These are phyloP conservation scores for Hemicordylus capensis DNA, from an alignment of 2,113 vertebrate genomes.

Conservation along the genomic window DNA sequence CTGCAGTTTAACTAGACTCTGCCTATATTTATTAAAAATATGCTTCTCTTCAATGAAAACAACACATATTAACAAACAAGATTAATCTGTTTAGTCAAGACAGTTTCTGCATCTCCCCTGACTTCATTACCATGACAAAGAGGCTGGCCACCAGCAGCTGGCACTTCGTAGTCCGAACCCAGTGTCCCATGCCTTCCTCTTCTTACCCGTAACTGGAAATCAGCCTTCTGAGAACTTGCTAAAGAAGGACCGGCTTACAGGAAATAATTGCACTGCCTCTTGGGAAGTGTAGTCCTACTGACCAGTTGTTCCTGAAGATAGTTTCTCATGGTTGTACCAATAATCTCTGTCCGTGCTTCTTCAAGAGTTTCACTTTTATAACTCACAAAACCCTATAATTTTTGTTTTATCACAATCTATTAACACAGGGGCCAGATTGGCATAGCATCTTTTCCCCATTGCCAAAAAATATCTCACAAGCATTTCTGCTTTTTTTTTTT, in stretches of 20 bases:
- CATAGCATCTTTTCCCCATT: neutral
- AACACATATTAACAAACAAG: slow-evolving; percentile 28
- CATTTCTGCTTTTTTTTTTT: neutral
- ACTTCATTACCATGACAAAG: slow-evolving; percentile 67
- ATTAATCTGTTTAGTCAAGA: neutral
- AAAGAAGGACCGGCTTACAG: slow-evolving; percentile 36
- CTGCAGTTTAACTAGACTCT: slow-evolving; percentile 36
- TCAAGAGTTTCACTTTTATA: neutral
- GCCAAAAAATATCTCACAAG: neutral
- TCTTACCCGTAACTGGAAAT: slow-evolving; percentile 24
- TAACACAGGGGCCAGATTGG: neutral
- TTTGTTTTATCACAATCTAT: neutral
- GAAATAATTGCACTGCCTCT: slow-evolving; percentile 54
- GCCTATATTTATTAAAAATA: neutral
- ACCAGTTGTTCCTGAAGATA: neutral
- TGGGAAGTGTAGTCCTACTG: slow-evolving; percentile 64
- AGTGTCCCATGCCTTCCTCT: slow-evolving; percentile 38
- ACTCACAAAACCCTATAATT: neutral
- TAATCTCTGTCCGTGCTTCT: neutral
- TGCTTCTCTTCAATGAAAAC: neutral
- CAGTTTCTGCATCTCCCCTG: neutral
- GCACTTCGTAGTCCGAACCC: slow-evolving; percentile 65
- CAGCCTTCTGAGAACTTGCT: slow-evolving; percentile 49
- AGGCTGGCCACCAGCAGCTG: slow-evolving; percentile 70
- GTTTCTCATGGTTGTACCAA: neutral